phyloP scores from a whole-genome alignment of 1,140 invertebrate genomes.

The Sinonovacula constricta region DNA sequence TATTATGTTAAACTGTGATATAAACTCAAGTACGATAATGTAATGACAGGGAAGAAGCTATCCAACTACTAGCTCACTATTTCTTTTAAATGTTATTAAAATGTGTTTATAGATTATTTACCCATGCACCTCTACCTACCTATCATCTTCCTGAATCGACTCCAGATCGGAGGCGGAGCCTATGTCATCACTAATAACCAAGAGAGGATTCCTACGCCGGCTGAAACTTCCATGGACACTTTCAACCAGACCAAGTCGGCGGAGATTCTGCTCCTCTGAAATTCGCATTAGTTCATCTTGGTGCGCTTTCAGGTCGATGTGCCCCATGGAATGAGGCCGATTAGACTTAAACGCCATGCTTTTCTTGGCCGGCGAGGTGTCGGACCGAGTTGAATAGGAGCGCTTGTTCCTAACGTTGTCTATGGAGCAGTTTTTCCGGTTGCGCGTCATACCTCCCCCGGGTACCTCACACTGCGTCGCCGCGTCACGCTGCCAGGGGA shows the following conservation, averaged over 20 bases:
- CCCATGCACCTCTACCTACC: slow-evolving; percentile 22
- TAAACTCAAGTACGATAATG: no score
- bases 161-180: slow-evolving; percentile 65
- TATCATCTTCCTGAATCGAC: slow-evolving; percentile 60
- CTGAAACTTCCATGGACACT: slow-evolving; percentile 20
- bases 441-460: slow-evolving; percentile 5
- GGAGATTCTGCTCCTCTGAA: slow-evolving; percentile 40
- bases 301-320: slow-evolving; percentile 19
- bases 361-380: background rate
- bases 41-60: no score
- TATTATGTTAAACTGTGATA: no score
- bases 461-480: slow-evolving; percentile 72
- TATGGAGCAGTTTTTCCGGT: background rate
- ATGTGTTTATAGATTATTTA: no score
- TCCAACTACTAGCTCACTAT: no score
- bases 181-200: slow-evolving; percentile 52
- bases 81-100: no score
- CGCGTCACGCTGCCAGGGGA: slow-evolving; percentile 77
- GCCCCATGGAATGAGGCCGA: slow-evolving; percentile 36
- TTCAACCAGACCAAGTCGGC: slow-evolving; percentile 22
- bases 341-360: slow-evolving; percentile 9
- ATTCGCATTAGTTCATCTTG: slow-evolving; percentile 52
- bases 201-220: slow-evolving; percentile 24
- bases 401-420: background rate
- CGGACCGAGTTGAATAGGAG: background rate